Evolutionary conservation across 2,797 vertebrate genomes (phyloP).

Genomic region (Basileuterus tristriatus): DNA sequence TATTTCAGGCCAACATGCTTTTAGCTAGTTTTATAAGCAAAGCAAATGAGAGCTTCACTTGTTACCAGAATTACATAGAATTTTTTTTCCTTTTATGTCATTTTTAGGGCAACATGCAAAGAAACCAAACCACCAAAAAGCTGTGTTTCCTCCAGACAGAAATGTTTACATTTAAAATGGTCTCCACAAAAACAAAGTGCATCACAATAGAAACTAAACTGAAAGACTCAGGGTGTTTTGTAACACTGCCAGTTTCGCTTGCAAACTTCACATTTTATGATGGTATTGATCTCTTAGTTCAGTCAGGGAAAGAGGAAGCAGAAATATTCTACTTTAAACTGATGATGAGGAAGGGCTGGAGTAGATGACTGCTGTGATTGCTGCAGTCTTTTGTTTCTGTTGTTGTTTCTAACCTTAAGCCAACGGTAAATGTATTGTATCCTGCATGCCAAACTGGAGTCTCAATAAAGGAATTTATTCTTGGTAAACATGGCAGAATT

Average conservation of each 20-base stretch:
- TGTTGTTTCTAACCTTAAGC: constrained; percentile 1
- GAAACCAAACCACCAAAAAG: not conserved
- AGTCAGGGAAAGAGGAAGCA: not conserved
- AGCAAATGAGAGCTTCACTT: not conserved
- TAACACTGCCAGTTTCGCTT: not conserved
- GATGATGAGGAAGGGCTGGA: not conserved
- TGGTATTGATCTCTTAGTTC: not conserved
- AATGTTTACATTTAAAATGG: constrained; percentile 23
- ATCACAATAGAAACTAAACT: not conserved
- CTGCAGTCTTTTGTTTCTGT: not conserved
- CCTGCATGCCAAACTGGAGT: not conserved
- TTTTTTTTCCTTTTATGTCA: not conserved
- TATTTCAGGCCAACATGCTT: not conserved
- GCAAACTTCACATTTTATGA: not conserved
- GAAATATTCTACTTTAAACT: not conserved
- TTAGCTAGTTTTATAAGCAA: not conserved
- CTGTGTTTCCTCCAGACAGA: not conserved
- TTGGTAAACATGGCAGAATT: not conserved
- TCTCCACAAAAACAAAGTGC: not conserved
- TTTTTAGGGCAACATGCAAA: not conserved
- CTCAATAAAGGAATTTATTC: not conserved
- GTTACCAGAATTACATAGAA: not conserved
- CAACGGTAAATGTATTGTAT: not conserved
- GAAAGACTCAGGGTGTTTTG: not conserved
- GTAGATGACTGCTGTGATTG: not conserved